These are phyloP conservation scores for Habropoda laboriosa DNA, from an alignment of 1,140 invertebrate species.

Conservation along the genomic window DNA sequence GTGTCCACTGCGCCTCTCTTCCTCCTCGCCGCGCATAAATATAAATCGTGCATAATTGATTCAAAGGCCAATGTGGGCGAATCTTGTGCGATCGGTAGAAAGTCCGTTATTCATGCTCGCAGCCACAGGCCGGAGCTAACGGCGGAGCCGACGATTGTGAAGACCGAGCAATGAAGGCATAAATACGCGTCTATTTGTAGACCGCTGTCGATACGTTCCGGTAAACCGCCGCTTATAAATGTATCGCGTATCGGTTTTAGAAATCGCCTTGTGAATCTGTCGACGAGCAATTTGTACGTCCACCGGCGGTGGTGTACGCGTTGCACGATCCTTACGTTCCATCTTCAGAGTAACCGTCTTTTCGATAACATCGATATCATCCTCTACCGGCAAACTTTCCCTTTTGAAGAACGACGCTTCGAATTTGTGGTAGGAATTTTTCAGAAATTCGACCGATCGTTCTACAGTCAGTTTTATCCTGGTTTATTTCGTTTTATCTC, in stretches of 20 bases:
- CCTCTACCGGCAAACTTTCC: slow-evolving; percentile 16
- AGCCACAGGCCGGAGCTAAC: slow-evolving; percentile 20
- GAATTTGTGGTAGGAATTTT: neutral
- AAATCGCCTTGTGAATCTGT: slow-evolving; percentile 59
- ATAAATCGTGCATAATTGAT: slow-evolving; percentile 77
- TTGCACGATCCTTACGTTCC: neutral
- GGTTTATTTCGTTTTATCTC: neutral
- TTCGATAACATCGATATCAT: slow-evolving; percentile 37
- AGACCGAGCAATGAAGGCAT: slow-evolving; percentile 51
- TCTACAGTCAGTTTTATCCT: neutral
- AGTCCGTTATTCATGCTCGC: slow-evolving; percentile 64
- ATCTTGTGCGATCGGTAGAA: slow-evolving; percentile 67
- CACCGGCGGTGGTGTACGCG: too few relatives aligned
- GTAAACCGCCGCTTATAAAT: slow-evolving; percentile 59
- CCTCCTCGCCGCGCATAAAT: slow-evolving; percentile 65
- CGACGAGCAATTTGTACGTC: slow-evolving; percentile 63
- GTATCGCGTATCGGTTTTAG: slow-evolving; percentile 60
- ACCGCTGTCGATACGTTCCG: slow-evolving; percentile 38
- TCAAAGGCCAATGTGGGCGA: slow-evolving; percentile 74
- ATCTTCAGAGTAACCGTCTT: slow-evolving; percentile 8
- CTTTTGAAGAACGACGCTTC: slow-evolving; percentile 2
- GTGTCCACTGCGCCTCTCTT: slow-evolving; percentile 35
- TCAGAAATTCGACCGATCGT: neutral
- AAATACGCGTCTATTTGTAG: slow-evolving; percentile 51
- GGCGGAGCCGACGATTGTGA: slow-evolving; percentile 46